Conservation (phyloP, 2,888 invertebrate species). For the Craniophora ligustri region DNA sequence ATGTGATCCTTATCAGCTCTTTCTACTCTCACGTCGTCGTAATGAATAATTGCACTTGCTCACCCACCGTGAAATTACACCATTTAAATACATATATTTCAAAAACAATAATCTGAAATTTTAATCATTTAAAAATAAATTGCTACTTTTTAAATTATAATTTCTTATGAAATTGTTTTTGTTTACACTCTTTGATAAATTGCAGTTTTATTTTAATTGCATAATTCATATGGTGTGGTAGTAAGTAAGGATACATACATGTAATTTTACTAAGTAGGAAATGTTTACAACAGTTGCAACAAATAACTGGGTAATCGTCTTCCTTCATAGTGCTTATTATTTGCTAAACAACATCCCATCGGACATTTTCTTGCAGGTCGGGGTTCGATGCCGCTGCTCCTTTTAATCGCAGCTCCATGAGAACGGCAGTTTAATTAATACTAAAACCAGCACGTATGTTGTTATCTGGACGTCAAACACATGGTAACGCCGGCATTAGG, state of each 20-base stretch:
- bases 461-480: slow-evolving; percentile 76
- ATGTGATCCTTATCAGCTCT: slow-evolving; percentile 67
- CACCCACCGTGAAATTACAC: slow-evolving; percentile 81
- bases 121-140: slow-evolving; percentile 59
- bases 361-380: slow-evolving; percentile 52
- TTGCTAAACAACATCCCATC: slow-evolving; percentile 57
- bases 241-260: background rate
- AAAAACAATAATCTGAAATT: slow-evolving; percentile 70
- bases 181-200: slow-evolving; percentile 10
- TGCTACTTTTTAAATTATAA: slow-evolving; percentile 31
- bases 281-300: slow-evolving; percentile 60
- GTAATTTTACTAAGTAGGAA: slow-evolving; percentile 8
- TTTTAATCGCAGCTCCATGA: slow-evolving; percentile 75
- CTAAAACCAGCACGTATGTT: slow-evolving; percentile 65
- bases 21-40: slow-evolving; percentile 77
- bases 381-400: slow-evolving; percentile 68
- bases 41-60: slow-evolving; percentile 78
- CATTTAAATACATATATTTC: slow-evolving; percentile 74
- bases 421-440: slow-evolving; percentile 73
- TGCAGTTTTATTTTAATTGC: slow-evolving; percentile 12
- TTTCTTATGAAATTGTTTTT: slow-evolving; percentile 15
- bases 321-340: slow-evolving; percentile 57
- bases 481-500: slow-evolving; percentile 64
- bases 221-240: background rate
- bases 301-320: slow-evolving; percentile 49